Evolutionary conservation across 2,888 invertebrate genomes (phyloP).

Genomic region (Punctoribates punctum): DNA sequence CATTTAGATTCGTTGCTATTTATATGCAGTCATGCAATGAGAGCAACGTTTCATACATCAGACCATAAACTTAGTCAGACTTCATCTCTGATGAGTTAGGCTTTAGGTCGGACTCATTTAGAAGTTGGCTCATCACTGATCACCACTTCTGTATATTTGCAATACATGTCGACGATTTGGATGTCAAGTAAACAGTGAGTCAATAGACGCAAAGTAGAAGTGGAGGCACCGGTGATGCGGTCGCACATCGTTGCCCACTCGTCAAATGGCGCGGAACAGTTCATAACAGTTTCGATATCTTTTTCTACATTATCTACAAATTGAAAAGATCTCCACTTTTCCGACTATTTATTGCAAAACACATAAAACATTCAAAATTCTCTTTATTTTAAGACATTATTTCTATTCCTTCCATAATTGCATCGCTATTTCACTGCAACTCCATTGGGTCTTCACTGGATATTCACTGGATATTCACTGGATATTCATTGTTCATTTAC

Average conservation of each 20-base stretch:
- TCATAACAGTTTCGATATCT: conserved; percentile 23
- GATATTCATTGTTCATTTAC: too few species aligned
- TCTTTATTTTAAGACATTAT: conserved; percentile 5
- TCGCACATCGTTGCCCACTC: conserved; percentile 17
- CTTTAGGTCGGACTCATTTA: conserved; percentile 23
- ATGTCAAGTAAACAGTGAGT: not conserved
- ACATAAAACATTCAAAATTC: conserved; percentile 20
- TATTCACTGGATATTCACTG: too few species aligned
- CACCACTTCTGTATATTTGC: not conserved
- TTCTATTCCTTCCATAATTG: not conserved
- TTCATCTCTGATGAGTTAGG: conserved; percentile 10
- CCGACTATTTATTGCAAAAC: not conserved
- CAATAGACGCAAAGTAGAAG: not conserved
- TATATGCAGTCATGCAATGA: conserved; percentile 2
- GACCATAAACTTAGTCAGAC: not conserved
- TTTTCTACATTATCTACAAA: conserved; percentile 27
- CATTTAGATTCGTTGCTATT: too few species aligned
- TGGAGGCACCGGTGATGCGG: not conserved
- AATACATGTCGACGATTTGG: not conserved
- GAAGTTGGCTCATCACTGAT: not conserved
- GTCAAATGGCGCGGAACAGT: conserved; percentile 24
- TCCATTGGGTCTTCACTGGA: too few species aligned
- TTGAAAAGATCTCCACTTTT: conserved; percentile 22
- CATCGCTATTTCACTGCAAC: not conserved
- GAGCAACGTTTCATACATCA: not conserved